Conservation (phyloP, 2,797 vertebrate genomes). For the Gadopsis marmoratus region DNA sequence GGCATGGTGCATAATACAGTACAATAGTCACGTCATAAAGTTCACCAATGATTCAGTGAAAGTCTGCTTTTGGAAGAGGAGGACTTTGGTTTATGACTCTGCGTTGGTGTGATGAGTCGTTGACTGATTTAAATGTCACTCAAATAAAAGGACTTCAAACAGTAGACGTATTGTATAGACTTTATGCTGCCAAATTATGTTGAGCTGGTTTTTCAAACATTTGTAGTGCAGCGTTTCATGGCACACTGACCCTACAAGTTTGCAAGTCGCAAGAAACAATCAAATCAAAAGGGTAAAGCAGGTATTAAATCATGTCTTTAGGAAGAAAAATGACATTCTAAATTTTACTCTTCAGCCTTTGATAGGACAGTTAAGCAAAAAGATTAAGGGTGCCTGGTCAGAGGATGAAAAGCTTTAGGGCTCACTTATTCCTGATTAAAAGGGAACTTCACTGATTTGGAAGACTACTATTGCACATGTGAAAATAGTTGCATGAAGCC, state of each 20-base stretch:
- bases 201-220: neutral
- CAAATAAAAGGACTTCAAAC: conserved; percentile 16
- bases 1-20: neutral
- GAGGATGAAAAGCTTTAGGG: neutral
- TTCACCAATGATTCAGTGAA: conserved; percentile 45
- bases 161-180: neutral
- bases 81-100: conserved; percentile 32
- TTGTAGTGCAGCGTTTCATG: neutral
- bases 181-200: neutral
- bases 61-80: conserved; percentile 26
- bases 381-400: neutral
- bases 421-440: neutral
- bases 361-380: neutral
- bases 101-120: conserved; percentile 17
- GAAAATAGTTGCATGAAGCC: neutral
- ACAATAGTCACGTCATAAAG: conserved; percentile 28
- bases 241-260: neutral
- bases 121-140: conserved; percentile 24
- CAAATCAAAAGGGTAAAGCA: neutral
- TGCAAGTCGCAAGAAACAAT: neutral
- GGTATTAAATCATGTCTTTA: neutral
- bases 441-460: no score
- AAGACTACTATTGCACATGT: neutral
- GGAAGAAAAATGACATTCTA: neutral
- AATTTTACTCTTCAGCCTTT: neutral